Evolutionary conservation across 1,140 invertebrate genomes (phyloP).

Genomic region (Melipona quadrifasciata): DNA sequence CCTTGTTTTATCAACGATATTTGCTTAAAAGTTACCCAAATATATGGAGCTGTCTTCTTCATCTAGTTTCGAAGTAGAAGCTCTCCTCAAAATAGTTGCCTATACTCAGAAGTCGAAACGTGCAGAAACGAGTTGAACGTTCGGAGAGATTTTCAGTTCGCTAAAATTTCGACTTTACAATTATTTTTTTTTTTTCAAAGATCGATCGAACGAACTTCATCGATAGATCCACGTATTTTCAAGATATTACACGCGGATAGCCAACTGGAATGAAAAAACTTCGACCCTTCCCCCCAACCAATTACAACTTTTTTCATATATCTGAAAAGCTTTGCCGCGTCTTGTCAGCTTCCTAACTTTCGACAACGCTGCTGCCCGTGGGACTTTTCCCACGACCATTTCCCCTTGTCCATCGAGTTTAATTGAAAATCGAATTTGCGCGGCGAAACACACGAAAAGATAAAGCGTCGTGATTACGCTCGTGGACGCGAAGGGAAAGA

Average conservation of each 20-base stretch:
- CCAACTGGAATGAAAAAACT: neutral
- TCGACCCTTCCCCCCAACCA: no score
- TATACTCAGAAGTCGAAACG: neutral
- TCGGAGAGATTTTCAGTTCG: neutral
- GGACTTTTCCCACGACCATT: neutral
- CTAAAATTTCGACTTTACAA: neutral
- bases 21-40: neutral
- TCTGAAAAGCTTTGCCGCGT: neutral
- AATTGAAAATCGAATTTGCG: neutral
- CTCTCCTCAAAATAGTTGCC: neutral
- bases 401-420: neutral
- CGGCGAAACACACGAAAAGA: no score
- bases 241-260: neutral
- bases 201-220: no score
- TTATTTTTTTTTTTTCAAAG: no score
- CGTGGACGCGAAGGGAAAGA: neutral
- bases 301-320: slow-evolving; percentile 23
- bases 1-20: slow-evolving; percentile 17
- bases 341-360: neutral
- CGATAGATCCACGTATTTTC: neutral
- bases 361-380: neutral
- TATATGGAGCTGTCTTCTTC: neutral
- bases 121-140: neutral
- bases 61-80: neutral
- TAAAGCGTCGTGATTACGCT: no score